Evolutionary conservation across 2,888 invertebrate species (phyloP), one percentile per base, ranked within the genome.

Genomic region (Adelognathus sp.): DNA sequence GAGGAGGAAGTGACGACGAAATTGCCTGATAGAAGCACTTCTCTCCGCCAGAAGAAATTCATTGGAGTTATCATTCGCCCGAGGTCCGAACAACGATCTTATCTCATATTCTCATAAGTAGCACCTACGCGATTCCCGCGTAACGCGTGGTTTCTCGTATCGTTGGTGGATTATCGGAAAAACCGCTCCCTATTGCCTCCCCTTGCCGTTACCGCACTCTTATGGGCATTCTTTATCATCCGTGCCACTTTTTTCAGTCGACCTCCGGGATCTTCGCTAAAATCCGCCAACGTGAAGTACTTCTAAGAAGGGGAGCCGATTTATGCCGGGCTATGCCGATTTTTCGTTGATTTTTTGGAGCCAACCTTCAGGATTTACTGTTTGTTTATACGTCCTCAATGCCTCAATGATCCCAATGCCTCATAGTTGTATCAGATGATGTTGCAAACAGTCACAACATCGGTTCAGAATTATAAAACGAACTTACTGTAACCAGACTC

Each of bases 101-200:
- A 87, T 88, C 88, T 76, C n/a, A 31, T 33, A 46, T 31, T 76
- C 79, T 73, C 83, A 80, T 83, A 86, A 86, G 84, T 79, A 81
- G 84, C 86, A 82, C 86, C 87, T 83, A 88, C 86, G 84, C 84
- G 79, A 80, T 77, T 31, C 21, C 41, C 52, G 61, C 64, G 58
- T 70, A 52, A 60, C 31, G 29, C 50, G 67, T 66, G 33, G 14
- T 67, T 56, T 46, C 44, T 54, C 44, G 33, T 72, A 71, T 71
- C 76, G 60, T 50, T 50, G 58, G 75, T 69, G 18, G 44, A 61
- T 24, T 46, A 67, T 63, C 76, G 54, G 29, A 54, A 60, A 71
- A 24, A 50, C 71, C 54, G 76, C 71, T 63, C 36, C 54, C 56
- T 44, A 16, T 14, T 41, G 33, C 27, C 18, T 36, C 50, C 18